Conservation (phyloP, 2,888 invertebrate genomes). For the Boloria euphrosyne region DNA sequence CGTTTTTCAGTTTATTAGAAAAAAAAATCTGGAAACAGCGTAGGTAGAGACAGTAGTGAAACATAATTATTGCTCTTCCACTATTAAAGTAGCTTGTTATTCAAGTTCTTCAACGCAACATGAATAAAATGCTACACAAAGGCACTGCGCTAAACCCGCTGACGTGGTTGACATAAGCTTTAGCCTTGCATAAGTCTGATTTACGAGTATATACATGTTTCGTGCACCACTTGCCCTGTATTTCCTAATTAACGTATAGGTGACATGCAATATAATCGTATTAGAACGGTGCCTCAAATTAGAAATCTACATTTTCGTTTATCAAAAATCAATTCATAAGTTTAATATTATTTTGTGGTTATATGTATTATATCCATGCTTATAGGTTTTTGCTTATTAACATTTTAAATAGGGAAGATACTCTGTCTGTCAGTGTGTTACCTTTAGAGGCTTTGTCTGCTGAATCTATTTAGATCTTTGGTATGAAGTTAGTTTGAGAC, state of each 20-base stretch:
- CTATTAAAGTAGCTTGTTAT: conserved; percentile 37
- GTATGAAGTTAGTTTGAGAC: too few species aligned
- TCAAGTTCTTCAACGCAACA: conserved; percentile 33
- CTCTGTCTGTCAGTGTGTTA: too few species aligned
- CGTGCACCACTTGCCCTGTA: conserved; percentile 22
- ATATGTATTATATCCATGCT: too few species aligned
- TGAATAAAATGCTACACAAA: conserved; percentile 40
- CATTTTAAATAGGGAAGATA: too few species aligned
- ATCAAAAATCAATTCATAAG: not conserved
- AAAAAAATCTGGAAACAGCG: conserved; percentile 22
- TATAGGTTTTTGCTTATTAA: too few species aligned
- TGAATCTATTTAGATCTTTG: too few species aligned
- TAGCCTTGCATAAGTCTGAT: conserved; percentile 30
- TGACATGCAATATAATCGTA: conserved; percentile 12
- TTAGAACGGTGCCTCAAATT: not conserved
- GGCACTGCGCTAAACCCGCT: conserved; percentile 39
- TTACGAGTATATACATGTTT: conserved; percentile 20
- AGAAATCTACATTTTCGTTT: not conserved
- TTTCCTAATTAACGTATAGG: conserved; percentile 32
- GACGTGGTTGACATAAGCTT: conserved; percentile 37
- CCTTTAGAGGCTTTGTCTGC: too few species aligned
- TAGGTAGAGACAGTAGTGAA: conserved; percentile 19
- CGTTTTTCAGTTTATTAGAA: conserved; percentile 24
- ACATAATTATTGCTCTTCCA: conserved; percentile 35
- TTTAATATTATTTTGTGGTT: too few species aligned